Evolutionary conservation across 2,113 vertebrate species (phyloP).

Genomic region (Hyperopisus bebe): DNA sequence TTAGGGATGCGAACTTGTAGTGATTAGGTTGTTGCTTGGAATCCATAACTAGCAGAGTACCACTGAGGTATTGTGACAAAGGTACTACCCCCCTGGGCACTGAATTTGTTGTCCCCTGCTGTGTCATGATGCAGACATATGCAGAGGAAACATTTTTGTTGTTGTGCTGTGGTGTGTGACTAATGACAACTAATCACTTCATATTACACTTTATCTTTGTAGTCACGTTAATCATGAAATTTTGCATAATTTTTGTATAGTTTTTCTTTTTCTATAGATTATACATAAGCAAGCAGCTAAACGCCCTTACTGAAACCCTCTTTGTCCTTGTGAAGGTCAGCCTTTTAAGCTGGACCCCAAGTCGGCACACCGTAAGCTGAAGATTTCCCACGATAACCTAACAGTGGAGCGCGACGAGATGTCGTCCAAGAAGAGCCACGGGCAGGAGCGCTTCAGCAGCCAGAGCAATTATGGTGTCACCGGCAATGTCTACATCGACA

Average conservation of each 20-base stretch:
- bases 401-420: constrained; percentile 94
- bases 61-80: no score
- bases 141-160: no score
- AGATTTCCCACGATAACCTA: constrained; percentile 90
- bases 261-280: neutral
- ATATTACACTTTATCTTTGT: neutral
- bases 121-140: no score
- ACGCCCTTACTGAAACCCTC: neutral
- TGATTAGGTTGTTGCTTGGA: no score
- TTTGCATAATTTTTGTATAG: neutral
- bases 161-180: no score
- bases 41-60: no score
- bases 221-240: neutral
- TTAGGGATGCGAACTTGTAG: no score
- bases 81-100: no score
- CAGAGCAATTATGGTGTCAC: constrained; percentile 89
- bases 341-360: constrained; percentile 96
- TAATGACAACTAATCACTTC: no score
- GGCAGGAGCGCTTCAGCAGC: constrained; percentile 87
- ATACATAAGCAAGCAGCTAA: neutral
- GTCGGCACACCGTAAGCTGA: constrained; percentile 89
- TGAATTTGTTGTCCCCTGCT: no score
- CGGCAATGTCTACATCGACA: constrained; percentile 95
- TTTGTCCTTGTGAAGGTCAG: constrained; percentile 67
- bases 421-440: constrained; percentile 91